A percentile compares a stretch with the other conserved stretches of the same genome.
Evolutionary conservation across 2,113 vertebrate species (phyloP).

Genomic region (Labeo rohita): DNA sequence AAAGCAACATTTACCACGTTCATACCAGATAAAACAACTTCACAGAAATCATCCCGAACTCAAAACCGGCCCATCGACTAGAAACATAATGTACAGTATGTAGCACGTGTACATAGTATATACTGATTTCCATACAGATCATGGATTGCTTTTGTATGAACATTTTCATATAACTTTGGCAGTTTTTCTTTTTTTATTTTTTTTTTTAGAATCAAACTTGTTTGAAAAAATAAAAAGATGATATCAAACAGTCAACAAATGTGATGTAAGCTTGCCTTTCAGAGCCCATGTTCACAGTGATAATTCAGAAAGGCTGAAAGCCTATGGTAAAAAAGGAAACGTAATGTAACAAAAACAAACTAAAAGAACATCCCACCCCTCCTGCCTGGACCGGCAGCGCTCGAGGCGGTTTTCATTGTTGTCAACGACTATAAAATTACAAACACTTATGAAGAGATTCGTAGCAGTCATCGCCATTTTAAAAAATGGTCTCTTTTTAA

Average conservation of each 20-base stretch:
- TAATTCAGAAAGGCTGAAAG: conserved; percentile 92
- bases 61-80: conserved; percentile 70
- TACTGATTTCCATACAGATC: conserved; percentile 73
- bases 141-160: conserved; percentile 84
- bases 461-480: conserved; percentile 86
- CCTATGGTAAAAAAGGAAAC: conserved; percentile 56
- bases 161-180: conserved; percentile 84
- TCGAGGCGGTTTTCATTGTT: conserved; percentile 75
- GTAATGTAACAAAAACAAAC: conserved; percentile 46
- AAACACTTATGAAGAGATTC: conserved; percentile 93
- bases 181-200: conserved; percentile 72
- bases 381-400: conserved; percentile 71
- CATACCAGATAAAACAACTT: conserved; percentile 75
- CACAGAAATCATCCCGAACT: conserved; percentile 73
- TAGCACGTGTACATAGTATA: conserved; percentile 74
- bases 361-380: conserved; percentile 61
- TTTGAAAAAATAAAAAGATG: conserved; percentile 79
- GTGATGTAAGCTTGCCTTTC: conserved; percentile 85
- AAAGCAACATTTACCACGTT: conserved; percentile 83
- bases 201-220: conserved; percentile 78
- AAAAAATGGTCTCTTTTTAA: conserved; percentile 84
- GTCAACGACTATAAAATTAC: conserved; percentile 93
- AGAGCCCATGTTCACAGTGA: conserved; percentile 98
- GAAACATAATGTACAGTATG: conserved; percentile 42
- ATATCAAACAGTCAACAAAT: conserved; percentile 85